Conservation (phyloP, 2,888 invertebrate species). For the Colletes collaris region DNA sequence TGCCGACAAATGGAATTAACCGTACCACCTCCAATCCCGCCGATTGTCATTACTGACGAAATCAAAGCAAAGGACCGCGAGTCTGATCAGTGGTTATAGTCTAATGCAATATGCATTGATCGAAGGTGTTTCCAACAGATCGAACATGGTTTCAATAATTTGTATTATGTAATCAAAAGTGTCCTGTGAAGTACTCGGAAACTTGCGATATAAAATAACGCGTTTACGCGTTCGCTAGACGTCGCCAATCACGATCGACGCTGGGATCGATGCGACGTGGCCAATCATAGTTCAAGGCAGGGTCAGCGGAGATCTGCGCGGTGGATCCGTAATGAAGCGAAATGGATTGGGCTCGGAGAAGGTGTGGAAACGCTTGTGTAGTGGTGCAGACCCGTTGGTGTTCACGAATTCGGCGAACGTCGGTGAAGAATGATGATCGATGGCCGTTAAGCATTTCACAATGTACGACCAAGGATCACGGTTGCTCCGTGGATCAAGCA, state of each 20-base stretch:
- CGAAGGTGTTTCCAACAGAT: no score
- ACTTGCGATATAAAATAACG: slow-evolving; percentile 8
- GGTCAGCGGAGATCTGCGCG: slow-evolving; percentile 63
- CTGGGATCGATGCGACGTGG: slow-evolving; percentile 62
- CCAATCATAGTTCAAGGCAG: slow-evolving; percentile 69
- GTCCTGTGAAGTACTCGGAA: no score
- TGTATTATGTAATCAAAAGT: no score
- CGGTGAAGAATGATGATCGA: slow-evolving; percentile 72
- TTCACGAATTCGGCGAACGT: slow-evolving; percentile 64
- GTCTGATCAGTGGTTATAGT: no score
- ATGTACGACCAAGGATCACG: slow-evolving; percentile 58
- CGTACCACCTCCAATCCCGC: no score
- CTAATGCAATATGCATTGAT: no score
- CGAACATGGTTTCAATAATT: no score
- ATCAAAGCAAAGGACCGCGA: no score
- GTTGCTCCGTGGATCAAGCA: slow-evolving; percentile 46
- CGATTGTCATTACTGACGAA: no score
- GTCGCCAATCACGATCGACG: slow-evolving; percentile 60
- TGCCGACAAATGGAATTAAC: no score
- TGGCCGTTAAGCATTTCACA: slow-evolving; percentile 63
- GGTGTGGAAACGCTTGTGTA: slow-evolving; percentile 27
- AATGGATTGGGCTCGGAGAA: slow-evolving; percentile 64
- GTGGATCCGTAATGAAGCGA: slow-evolving; percentile 68
- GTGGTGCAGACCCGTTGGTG: not conserved
- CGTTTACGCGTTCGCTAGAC: slow-evolving; percentile 53